Conservation (phyloP, 2,797 vertebrate genomes). For the Arnoldichthys spilopterus region DNA sequence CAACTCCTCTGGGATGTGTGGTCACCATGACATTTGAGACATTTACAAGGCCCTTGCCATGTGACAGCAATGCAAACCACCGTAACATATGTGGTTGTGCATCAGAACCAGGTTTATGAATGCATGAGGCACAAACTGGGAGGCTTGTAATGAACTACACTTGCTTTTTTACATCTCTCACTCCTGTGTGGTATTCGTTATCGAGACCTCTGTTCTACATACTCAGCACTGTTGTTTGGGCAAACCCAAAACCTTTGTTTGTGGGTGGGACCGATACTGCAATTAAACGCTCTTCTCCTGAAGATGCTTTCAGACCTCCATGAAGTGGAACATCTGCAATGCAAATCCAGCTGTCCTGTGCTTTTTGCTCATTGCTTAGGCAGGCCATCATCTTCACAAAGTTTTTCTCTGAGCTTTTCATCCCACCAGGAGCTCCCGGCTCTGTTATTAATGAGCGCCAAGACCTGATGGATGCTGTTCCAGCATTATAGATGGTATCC, state of each 20-base stretch:
- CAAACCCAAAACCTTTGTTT: constrained; percentile 57
- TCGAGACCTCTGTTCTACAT: constrained; percentile 51
- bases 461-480: constrained; percentile 33
- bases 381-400: constrained; percentile 24
- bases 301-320: constrained; percentile 69
- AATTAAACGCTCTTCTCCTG: constrained; percentile 68
- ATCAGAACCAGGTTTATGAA: constrained; percentile 57
- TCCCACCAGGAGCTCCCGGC: constrained; percentile 13
- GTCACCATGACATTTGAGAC: constrained; percentile 56
- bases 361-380: constrained; percentile 52
- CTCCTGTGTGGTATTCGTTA: constrained; percentile 34
- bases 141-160: constrained; percentile 4
- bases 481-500: constrained; percentile 35
- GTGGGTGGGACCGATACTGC: constrained; percentile 60
- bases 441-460: constrained; percentile 36
- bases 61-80: constrained; percentile 65
- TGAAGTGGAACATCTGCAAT: constrained; percentile 72
- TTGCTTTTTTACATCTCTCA: constrained; percentile 24
- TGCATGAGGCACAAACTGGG: constrained; percentile 37
- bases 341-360: constrained; percentile 64
- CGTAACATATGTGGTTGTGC: constrained; percentile 64
- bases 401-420: constrained; percentile 11
- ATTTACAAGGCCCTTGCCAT: constrained; percentile 54
- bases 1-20: constrained; percentile 50
- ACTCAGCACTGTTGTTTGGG: constrained; percentile 58